These are phyloP conservation scores for Pilophorus perplexus DNA, from an alignment of 2,888 invertebrate genomes.

Conservation along the genomic window DNA sequence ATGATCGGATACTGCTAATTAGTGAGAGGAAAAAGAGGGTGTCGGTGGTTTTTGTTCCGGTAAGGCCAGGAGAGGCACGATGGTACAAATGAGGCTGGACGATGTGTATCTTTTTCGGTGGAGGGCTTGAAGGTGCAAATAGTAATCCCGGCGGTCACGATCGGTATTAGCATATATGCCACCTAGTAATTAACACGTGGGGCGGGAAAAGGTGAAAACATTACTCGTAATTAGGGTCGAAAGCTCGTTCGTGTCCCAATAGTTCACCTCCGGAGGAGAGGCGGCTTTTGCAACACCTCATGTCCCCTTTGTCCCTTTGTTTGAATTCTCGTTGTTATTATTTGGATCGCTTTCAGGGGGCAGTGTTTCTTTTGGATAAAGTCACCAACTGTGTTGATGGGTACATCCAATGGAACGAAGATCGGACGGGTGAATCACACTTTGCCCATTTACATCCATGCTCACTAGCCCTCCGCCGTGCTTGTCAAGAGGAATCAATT, in stretches of 20 bases:
- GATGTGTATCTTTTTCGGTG: constrained; percentile 11
- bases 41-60: constrained; percentile 5
- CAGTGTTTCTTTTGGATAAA: no score
- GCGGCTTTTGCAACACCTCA: constrained; percentile 25
- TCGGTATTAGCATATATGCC: constrained; percentile 39
- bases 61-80: constrained; percentile 34
- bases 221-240: constrained; percentile 31
- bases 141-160: constrained; percentile 40
- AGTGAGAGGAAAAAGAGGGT: constrained; percentile 7
- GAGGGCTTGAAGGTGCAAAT: neutral
- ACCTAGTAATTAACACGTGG: constrained; percentile 40
- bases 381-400: no score
- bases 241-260: constrained; percentile 18
- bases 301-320: constrained; percentile 1
- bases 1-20: constrained; percentile 26
- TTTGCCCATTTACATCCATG: no score
- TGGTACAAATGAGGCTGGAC: constrained; percentile 38
- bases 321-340: no score
- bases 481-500: constrained; percentile 20
- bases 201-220: constrained; percentile 17
- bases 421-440: no score
- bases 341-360: no score
- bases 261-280: constrained; percentile 17
- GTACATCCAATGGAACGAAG: no score
- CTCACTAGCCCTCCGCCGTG: neutral